These are phyloP conservation scores for Centroberyx gerrardi DNA, from an alignment of 2,797 vertebrate species.

Conservation along the genomic window DNA sequence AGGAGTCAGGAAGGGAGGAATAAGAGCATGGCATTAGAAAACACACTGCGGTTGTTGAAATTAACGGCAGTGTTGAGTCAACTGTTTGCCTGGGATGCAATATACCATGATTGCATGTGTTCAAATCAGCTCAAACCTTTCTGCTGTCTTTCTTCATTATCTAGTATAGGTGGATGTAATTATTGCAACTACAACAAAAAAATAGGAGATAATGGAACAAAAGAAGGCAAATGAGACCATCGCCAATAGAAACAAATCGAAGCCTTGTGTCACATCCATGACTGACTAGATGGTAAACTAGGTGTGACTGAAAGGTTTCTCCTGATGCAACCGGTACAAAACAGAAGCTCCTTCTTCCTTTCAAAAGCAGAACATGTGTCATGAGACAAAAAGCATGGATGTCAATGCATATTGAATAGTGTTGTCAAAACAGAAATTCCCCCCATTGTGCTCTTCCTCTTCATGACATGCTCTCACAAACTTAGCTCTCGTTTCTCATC, in stretches of 20 bases:
- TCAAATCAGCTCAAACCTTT: background rate
- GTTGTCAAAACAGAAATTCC: constrained; percentile 12
- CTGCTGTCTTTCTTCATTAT: background rate
- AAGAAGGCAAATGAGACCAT: background rate
- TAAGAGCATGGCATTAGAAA: background rate
- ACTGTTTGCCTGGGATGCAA: background rate
- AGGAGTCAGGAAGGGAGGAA: background rate
- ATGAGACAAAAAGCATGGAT: fast-evolving
- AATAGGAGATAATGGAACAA: background rate
- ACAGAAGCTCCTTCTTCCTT: background rate
- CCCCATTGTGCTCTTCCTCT: background rate
- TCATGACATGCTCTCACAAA: background rate
- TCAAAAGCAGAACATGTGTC: constrained; percentile 27
- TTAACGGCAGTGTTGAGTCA: too few relatives aligned
- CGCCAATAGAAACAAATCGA: background rate
- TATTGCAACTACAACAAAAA: background rate
- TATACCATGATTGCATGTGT: background rate
- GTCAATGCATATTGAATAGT: background rate
- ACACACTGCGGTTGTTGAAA: too few relatives aligned
- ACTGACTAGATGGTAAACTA: background rate
- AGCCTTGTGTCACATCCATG: background rate
- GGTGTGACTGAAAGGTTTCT: background rate
- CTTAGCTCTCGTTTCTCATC: background rate
- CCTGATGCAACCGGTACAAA: background rate
- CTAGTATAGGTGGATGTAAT: background rate